Evolutionary conservation across 2,113 vertebrate genomes (phyloP).

Genomic region (Bubalus kerabau): DNA sequence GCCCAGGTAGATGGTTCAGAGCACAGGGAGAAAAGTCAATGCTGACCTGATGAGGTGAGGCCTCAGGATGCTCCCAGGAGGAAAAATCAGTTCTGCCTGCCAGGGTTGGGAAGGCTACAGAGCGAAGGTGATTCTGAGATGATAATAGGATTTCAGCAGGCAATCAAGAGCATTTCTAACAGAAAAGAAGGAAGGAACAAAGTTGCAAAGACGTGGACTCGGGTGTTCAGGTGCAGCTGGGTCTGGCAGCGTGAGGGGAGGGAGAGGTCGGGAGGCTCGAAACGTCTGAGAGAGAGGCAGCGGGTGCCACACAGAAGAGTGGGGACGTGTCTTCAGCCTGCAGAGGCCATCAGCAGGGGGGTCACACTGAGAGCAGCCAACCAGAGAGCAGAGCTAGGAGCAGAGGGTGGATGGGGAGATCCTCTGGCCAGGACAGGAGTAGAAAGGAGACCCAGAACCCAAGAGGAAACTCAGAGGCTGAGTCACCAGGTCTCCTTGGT

Average conservation of each 20-base stretch:
- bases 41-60: too few relatives aligned
- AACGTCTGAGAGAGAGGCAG: neutral
- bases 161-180: neutral
- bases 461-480: neutral
- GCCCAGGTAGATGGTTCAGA: neutral
- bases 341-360: neutral
- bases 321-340: neutral
- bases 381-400: fast-evolving
- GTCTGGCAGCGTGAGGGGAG: fast-evolving
- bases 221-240: neutral
- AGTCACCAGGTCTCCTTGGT: fast-evolving
- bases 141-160: neutral
- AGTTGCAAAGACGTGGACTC: neutral
- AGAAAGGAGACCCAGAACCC: neutral
- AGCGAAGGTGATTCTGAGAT: neutral
- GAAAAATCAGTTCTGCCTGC: neutral
- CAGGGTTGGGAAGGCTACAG: neutral
- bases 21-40: fast-evolving
- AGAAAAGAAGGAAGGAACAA: neutral
- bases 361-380: neutral
- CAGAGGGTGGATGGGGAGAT: neutral
- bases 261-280: neutral
- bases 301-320: fast-evolving
- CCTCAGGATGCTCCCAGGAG: fast-evolving
- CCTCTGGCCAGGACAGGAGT: too few relatives aligned